Conservation (phyloP, 2,797 vertebrate species). For the Coccyzus lansbergi region DNA sequence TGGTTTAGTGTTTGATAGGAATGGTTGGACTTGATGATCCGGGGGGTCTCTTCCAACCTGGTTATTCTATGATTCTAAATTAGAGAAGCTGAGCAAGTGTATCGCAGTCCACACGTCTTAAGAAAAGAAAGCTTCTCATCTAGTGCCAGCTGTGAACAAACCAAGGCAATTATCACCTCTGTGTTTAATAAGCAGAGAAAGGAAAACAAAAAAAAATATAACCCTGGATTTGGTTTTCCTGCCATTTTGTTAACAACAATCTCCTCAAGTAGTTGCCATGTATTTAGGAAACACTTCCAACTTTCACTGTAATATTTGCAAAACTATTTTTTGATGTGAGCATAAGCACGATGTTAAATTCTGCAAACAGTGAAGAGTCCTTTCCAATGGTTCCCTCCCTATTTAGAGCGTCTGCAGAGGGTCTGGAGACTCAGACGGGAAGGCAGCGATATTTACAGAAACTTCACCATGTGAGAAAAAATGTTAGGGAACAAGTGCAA, state of each 20-base stretch:
- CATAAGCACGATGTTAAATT: background rate
- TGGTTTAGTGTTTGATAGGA: too few relatives aligned
- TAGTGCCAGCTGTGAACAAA: conserved; percentile 19
- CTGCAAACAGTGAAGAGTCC: background rate
- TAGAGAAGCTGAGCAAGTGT: background rate
- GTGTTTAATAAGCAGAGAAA: background rate
- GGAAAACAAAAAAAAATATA: background rate
- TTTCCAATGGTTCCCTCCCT: background rate
- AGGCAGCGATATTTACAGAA: conserved; percentile 6
- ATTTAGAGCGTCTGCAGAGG: background rate
- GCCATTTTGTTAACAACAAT: background rate
- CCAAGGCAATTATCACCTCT: conserved; percentile 31
- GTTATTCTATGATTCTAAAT: too few relatives aligned
- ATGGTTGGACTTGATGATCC: too few relatives aligned
- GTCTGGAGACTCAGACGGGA: background rate
- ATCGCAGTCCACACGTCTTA: background rate
- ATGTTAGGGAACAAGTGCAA: background rate
- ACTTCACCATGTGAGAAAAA: background rate
- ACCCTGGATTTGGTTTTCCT: background rate
- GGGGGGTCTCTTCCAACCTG: too few relatives aligned
- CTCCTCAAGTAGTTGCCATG: background rate
- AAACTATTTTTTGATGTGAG: background rate
- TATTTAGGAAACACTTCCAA: background rate
- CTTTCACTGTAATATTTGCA: background rate
- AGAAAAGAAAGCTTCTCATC: background rate